Conservation (phyloP, 2,113 vertebrate species). For the Calcarius ornatus region DNA sequence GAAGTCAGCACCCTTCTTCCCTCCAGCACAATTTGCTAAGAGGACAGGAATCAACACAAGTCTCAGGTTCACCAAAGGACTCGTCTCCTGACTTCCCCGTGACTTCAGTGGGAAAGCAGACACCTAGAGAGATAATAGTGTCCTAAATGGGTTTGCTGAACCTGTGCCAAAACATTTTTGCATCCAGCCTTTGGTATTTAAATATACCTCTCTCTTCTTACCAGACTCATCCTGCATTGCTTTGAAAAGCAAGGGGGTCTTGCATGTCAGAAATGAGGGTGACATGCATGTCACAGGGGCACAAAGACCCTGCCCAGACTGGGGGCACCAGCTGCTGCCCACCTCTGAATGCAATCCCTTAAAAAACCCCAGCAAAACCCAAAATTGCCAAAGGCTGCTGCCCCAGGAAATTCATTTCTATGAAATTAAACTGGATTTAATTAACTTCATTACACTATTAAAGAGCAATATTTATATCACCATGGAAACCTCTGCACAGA, state of each 20-base stretch:
- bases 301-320: not conserved
- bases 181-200: not conserved
- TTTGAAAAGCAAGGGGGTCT: not conserved
- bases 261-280: not conserved
- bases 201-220: not conserved
- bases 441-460: slow-evolving; percentile 8
- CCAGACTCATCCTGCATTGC: not conserved
- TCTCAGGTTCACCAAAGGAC: slow-evolving; percentile 52
- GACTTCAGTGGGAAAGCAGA: slow-evolving; percentile 57
- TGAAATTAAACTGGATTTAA: slow-evolving; percentile 36
- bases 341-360: not conserved
- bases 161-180: slow-evolving; percentile 33
- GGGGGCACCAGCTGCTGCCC: not conserved
- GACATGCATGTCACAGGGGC: not conserved
- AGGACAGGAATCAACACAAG: slow-evolving; percentile 29
- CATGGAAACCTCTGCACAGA: slow-evolving; percentile 40
- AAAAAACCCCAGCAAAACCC: not conserved
- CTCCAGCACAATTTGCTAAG: slow-evolving; percentile 53
- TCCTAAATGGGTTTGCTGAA: slow-evolving; percentile 53
- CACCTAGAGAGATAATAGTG: slow-evolving; percentile 31
- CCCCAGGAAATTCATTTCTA: not conserved
- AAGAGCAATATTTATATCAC: slow-evolving; percentile 41
- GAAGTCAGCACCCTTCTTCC: slow-evolving; percentile 44
- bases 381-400: not conserved
- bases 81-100: slow-evolving; percentile 56